These are phyloP conservation scores for Muntiacus muntjak DNA, from an alignment of 2,113 vertebrate species.

Conservation along the genomic window DNA sequence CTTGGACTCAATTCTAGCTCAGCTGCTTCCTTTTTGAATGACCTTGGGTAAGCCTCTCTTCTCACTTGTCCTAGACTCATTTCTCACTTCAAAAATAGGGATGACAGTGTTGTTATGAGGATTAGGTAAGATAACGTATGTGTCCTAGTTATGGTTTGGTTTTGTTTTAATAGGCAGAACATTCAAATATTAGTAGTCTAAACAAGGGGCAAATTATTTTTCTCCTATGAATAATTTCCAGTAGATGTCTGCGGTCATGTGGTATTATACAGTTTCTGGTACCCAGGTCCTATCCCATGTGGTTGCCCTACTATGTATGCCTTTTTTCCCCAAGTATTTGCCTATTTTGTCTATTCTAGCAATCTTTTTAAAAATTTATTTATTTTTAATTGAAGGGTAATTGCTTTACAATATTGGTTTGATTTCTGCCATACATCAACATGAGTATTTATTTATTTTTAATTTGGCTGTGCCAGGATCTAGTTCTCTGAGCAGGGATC, in stretches of 20 bases:
- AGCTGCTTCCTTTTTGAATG: background rate
- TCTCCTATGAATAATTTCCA: background rate
- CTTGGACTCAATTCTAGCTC: background rate
- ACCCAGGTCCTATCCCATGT: background rate
- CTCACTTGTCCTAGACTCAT: background rate
- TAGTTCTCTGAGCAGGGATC: background rate
- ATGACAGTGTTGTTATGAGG: background rate
- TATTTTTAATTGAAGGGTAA: background rate
- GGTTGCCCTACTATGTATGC: background rate
- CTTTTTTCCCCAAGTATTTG: background rate
- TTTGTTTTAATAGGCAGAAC: constrained; percentile 31
- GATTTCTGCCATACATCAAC: background rate
- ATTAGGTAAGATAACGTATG: background rate
- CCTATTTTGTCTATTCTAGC: background rate
- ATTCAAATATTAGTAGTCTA: background rate
- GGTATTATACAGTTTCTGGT: background rate
- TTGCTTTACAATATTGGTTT: background rate
- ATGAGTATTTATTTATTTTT: background rate
- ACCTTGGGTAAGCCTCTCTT: background rate
- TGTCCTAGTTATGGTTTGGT: background rate
- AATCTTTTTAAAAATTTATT: background rate
- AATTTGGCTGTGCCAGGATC: background rate
- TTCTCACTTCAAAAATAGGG: background rate
- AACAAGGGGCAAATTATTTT: background rate
- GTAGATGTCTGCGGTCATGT: background rate